Evolutionary conservation across 2,888 invertebrate species (phyloP).

Genomic region (Polydrusus tereticollis): DNA sequence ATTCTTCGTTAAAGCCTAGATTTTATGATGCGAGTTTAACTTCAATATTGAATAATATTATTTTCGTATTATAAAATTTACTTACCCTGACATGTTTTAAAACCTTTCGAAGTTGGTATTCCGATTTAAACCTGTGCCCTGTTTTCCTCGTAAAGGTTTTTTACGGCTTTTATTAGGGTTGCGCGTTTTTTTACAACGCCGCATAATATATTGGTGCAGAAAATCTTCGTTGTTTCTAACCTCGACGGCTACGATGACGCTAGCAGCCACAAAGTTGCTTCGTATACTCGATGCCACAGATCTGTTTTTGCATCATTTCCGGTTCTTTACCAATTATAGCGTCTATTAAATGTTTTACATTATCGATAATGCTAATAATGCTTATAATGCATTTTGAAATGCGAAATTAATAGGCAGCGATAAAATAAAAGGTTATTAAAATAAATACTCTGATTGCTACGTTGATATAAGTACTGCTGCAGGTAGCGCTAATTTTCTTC

Average conservation of each 20-base stretch:
- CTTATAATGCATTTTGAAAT: not conserved
- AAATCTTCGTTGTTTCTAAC: not conserved
- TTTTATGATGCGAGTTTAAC: too few species aligned
- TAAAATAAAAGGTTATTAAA: not conserved
- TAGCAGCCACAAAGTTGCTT: conserved; percentile 22
- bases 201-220: conserved; percentile 36
- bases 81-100: too few species aligned
- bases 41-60: too few species aligned
- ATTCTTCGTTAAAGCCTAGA: too few species aligned
- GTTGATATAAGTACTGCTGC: too few species aligned
- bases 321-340: conserved; percentile 36
- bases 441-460: not conserved
- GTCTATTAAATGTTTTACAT: conserved; percentile 19
- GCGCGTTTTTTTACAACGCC: too few species aligned
- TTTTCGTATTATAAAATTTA: too few species aligned
- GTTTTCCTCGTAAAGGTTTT: too few species aligned
- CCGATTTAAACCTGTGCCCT: too few species aligned
- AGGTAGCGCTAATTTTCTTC: too few species aligned
- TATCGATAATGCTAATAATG: conserved; percentile 25
- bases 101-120: too few species aligned
- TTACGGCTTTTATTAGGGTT: too few species aligned
- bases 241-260: not conserved
- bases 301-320: conserved; percentile 40
- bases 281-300: conserved; percentile 18
- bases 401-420: not conserved